phyloP scores from a whole-genome alignment of 2,113 vertebrate species.

The Carollia perspicillata region DNA sequence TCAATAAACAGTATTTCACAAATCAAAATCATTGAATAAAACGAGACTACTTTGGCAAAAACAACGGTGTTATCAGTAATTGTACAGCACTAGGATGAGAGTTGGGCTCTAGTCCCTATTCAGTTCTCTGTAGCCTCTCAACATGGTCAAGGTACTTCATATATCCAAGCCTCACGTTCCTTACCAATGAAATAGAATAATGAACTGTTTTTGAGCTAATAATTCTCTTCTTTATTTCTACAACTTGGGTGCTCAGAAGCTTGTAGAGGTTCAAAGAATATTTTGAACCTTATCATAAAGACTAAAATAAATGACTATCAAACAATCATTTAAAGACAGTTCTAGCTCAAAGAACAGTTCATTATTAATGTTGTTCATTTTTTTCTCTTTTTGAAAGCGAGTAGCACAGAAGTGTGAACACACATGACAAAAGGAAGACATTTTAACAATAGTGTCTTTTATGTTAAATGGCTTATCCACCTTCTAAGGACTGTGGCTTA shows the following conservation, averaged over 20 bases:
- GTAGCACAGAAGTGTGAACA: background rate
- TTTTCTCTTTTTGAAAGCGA: background rate
- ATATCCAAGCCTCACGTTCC: background rate
- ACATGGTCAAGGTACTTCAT: background rate
- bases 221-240: background rate
- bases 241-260: background rate
- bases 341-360: background rate
- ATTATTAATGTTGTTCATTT: background rate
- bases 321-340: background rate
- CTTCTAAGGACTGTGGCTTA: background rate
- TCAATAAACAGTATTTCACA: background rate
- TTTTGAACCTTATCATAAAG: background rate
- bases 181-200: background rate
- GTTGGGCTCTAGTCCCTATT: background rate
- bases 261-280: background rate
- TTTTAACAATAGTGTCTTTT: background rate
- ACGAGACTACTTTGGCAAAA: background rate
- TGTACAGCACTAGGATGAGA: background rate
- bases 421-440: background rate
- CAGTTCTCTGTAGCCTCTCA: background rate
- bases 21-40: background rate
- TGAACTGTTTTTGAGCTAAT: background rate
- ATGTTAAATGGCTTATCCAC: background rate
- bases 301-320: background rate
- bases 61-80: background rate